Evolutionary conservation across 2,797 vertebrate species (phyloP), one percentile per base, ranked within the genome.

Genomic region (Parambassis ranga): DNA sequence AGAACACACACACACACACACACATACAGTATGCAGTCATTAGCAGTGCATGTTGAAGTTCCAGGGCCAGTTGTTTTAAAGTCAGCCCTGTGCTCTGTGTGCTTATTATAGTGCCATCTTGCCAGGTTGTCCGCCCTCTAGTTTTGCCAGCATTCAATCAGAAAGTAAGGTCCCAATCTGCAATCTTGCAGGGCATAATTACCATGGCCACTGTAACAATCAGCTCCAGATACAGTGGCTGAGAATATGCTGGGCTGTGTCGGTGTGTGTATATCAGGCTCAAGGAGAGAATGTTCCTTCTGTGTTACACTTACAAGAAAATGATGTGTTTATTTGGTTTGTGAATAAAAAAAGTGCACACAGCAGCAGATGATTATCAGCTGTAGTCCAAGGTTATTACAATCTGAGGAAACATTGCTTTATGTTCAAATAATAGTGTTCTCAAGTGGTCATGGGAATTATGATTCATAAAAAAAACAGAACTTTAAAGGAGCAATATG

Each of bases 141-240:
- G 75, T 76, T 68, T 61, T 73, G 52, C 77, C 70, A 77, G 70
- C 67, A 62, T 79, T 75, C 67, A 63, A 43, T 67, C 60, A 68
- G 16, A 70, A 23, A 49, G 30, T 41, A 53, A 67, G 57, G 47
- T 65, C 65, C 61, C 69, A 60, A 55, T 77, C 74, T 77, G 37
- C 69, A 66, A 38, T 74, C 50, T 62, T 44, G 60, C 56, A 49
- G 74, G 49, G 41, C 51, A 20, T 57, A 68, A 70, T 79, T 63
- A 76, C 22, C 52, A 35, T 6, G 24, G 49, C 43, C 38, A 47
- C 42, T 49, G 46, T 56, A 60, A 71, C 49, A 64, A 67, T 80
- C 35, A 41, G 37, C 14, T 65, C 13, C 44, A 71, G 32, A 65
- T 51, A 39, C 64, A 55, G 46, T 20, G 46, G 16, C 61, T 24